Conservation (phyloP, 2,888 invertebrate genomes). For the Hirtodrosophila trivittata region DNA sequence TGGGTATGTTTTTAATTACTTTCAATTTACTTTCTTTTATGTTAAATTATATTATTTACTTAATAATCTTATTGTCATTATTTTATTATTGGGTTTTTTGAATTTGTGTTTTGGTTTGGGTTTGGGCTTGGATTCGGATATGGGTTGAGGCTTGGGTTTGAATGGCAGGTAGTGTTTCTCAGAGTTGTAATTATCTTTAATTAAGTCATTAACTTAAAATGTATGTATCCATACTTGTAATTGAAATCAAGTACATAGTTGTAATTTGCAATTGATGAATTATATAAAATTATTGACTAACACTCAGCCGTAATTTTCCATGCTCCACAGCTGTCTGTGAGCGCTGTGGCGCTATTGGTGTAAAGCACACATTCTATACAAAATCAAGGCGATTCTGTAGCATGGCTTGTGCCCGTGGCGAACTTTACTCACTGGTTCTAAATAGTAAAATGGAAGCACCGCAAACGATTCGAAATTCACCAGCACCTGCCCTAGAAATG, state of each 20-base stretch:
- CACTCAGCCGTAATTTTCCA: not conserved
- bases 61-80: slow-evolving; percentile 17
- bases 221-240: no score
- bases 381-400: slow-evolving; percentile 92
- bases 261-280: no score
- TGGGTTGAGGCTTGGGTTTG: no score
- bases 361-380: slow-evolving; percentile 94
- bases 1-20: slow-evolving; percentile 87
- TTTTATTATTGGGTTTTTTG: slow-evolving; percentile 1
- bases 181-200: no score
- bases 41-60: slow-evolving; percentile 11
- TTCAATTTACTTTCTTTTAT: slow-evolving; percentile 29
- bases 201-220: no score
- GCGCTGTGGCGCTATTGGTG: slow-evolving; percentile 93
- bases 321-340: slow-evolving; percentile 89
- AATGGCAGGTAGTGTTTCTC: no score
- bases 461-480: slow-evolving; percentile 44
- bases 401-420: slow-evolving; percentile 89
- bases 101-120: not conserved
- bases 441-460: slow-evolving; percentile 78
- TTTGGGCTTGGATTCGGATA: not conserved
- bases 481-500: slow-evolving; percentile 44
- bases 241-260: no score
- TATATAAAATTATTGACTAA: no score
- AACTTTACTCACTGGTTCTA: slow-evolving; percentile 82